Evolutionary conservation across 2,888 invertebrate species (phyloP), one percentile per base, ranked within the genome.

Genomic region (Pyrgus malvae): DNA sequence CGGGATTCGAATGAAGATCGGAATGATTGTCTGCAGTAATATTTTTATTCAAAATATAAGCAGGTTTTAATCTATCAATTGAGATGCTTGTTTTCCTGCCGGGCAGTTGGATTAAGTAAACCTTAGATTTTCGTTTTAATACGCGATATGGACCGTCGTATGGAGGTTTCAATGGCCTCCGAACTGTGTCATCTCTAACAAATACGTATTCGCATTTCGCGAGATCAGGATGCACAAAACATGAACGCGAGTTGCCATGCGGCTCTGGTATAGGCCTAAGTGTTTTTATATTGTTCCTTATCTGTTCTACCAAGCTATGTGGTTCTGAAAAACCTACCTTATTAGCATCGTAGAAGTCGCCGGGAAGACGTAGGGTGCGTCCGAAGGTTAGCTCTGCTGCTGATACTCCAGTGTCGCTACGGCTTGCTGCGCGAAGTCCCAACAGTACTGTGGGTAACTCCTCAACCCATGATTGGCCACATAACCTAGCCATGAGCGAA

Each of bases 11-110:
- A n/a, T n/a, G n/a, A n/a, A n/a, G n/a, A n/a, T n/a, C n/a, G 12
- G 3, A 27, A 27, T 27, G 11, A 5, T 11, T 31, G 31, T 2
- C 6, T n/a, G 31, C 31, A 5, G 31, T 31, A 1, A 7, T 31
- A n/a, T 7, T 4, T 3, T 42, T 16, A n/a, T 44, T 44, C 6
- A 44, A 14, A 9, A 29, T 2, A 37, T 48, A 55, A 8, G 55
- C 49, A 16, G 55, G 55, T 45, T 55, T 55, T 11, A 55, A 8
- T 5, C 55, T 33, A 31, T 55, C 55, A 11, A 55, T 55, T 3
- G 55, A 55, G 6, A 55, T 29, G 25, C 9, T 31, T 6, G 33
- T 9, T 12, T 27, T 6, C 16, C 44, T 27, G 1, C n/a, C 25
- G 3, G 29, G 21, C 7, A 37, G 27, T 17, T 49, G 21, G 14